Base-by-base conservation (phyloP, 2,888 invertebrate genomes). In the Bombylius discolor region DNA sequence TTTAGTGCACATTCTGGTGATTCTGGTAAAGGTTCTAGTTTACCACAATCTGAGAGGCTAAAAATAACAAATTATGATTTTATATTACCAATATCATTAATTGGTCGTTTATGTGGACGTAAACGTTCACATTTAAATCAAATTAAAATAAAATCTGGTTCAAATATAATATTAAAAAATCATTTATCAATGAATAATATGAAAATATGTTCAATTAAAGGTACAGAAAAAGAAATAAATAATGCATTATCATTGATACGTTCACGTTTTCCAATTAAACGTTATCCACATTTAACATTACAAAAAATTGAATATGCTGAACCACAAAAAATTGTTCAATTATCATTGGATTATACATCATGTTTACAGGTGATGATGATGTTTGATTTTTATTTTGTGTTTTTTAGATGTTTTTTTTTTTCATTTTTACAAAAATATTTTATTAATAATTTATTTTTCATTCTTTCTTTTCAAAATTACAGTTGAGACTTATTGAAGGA, bases 401-500 rank as follows among this genome's bases (percentile, higher is more conserved):
- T 8, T 23, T 11, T 46, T 46, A 11, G 4, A 46, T 23, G 14
- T 14, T 44, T 55, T 45, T 47, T 59, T 64, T 47, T 32, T 64
- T 47, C 36, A 32, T 36, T 31, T 50, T 14, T 36, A 23, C 50
- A 8, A 4, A 12, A 14, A 39, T 13, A 5, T 9, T 50, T 12
- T 5, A 36, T 13, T 31, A n/a, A n/a, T 14, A n/a, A 32, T 6
- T 49, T n/a, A 5, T 49, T 0, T 49, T 14, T 48, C 36, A 3
- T 47, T 11, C 12, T 47, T 47, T 57, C 46, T 36, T 47, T 51
- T 45, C 56, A 9, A 42, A n/a, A 14, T 45, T 77, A 52, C 76
- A 91, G 84, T 79, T 96, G 66, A 85, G 85, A 72, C 78, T 98
- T 62, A 85, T 96, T 66, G 92, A 92, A 73, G 90, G 89, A 51